Percentiles rank a stretch among this genome's conserved stretches.
Conservation (phyloP, 2,888 invertebrate species). For the Parnassius orleans region DNA sequence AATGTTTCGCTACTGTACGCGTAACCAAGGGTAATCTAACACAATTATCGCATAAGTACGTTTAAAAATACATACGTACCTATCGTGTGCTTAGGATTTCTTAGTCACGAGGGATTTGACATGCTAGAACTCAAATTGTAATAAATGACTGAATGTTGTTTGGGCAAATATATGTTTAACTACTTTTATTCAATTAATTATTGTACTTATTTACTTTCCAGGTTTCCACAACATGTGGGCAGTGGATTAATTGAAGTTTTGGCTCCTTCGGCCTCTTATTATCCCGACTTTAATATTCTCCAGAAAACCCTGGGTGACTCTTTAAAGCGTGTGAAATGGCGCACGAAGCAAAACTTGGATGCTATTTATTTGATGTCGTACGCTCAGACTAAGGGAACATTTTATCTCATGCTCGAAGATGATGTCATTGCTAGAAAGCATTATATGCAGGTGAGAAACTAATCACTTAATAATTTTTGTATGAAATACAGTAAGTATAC, state of each 20-base stretch:
- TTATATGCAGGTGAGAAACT: constrained; percentile 89
- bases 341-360: constrained; percentile 97
- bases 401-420: constrained; percentile 96
- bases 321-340: constrained; percentile 91
- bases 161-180: neutral
- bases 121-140: no score
- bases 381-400: constrained; percentile 91
- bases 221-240: constrained; percentile 88
- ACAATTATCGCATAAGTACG: neutral
- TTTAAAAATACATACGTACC: neutral
- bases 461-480: no score
- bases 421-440: constrained; percentile 94
- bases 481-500: no score
- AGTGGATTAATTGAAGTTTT: constrained; percentile 93
- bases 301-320: constrained; percentile 92
- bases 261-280: constrained; percentile 91
- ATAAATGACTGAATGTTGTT: neutral
- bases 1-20: no score
- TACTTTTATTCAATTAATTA: neutral
- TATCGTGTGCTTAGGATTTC: neutral
- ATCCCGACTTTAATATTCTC: constrained; percentile 91
- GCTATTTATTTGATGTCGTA: constrained; percentile 97
- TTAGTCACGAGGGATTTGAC: no score
- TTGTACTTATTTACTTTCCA: constrained; percentile 44
- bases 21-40: no score